Conservation (phyloP, 2,797 vertebrate genomes). For the Lithobates pipiens region DNA sequence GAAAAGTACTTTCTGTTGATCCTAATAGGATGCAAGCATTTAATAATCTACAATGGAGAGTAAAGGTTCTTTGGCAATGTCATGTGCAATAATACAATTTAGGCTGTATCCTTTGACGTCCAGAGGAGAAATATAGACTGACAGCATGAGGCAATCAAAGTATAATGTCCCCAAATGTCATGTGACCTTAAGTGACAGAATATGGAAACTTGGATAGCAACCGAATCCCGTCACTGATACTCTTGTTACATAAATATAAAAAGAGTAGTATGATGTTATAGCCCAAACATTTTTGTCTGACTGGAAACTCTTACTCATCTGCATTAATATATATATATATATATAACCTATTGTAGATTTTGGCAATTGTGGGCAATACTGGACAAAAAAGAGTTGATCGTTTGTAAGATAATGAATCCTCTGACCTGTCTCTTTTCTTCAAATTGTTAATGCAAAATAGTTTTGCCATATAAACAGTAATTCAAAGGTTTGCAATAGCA, state of each 20-base stretch:
- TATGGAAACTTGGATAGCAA: constrained; percentile 59
- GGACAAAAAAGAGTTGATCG: no score
- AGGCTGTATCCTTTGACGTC: constrained; percentile 57
- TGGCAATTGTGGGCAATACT: no score
- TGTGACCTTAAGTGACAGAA: constrained; percentile 50
- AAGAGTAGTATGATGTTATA: constrained; percentile 45
- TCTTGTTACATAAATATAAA: constrained; percentile 40
- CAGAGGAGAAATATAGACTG: constrained; percentile 48
- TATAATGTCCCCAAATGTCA: constrained; percentile 49
- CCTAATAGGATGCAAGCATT: constrained; percentile 75
- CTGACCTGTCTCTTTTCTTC: background rate
- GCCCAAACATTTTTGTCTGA: constrained; percentile 38
- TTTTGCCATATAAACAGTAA: background rate
- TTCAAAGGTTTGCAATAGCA: background rate
- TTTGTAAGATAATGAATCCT: background rate
- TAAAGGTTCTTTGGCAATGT: constrained; percentile 67
- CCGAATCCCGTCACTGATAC: constrained; percentile 34
- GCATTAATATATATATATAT: background rate
- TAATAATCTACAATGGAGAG: constrained; percentile 68
- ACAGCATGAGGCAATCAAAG: constrained; percentile 44
- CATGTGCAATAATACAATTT: constrained; percentile 69
- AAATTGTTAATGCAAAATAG: background rate
- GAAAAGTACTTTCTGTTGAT: constrained; percentile 77
- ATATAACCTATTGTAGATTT: background rate
- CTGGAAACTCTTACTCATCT: constrained; percentile 43